Percentiles rank a stretch among this genome's conserved stretches.
These are phyloP conservation scores for Cyprinodon brontotheroides DNA, from an alignment of 2,113 vertebrate genomes.

Conservation along the genomic window DNA sequence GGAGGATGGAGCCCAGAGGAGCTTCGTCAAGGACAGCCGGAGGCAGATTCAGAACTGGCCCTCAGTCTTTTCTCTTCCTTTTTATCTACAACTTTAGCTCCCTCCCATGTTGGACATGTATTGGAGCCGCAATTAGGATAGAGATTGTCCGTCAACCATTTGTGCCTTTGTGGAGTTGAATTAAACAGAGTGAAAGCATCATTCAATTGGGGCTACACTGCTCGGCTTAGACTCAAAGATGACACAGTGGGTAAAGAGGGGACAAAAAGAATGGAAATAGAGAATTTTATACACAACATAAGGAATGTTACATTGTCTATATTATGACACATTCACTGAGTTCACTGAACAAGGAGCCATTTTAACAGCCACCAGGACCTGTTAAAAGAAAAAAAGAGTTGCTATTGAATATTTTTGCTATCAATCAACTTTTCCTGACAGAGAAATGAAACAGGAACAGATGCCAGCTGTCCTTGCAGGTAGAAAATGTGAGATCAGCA, in stretches of 20 bases:
- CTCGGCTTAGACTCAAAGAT: conserved; percentile 8
- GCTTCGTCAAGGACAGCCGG: conserved; percentile 68
- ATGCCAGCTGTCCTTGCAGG: conserved; percentile 14
- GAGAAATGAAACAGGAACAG: conserved; percentile 34
- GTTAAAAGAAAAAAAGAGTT: conserved; percentile 14
- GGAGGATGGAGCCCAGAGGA: conserved; percentile 52
- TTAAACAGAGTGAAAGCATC: conserved; percentile 46
- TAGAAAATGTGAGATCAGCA: conserved; percentile 17
- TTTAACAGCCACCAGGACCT: conserved; percentile 4
- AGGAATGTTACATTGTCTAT: conserved; percentile 58
- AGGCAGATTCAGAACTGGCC: conserved; percentile 58
- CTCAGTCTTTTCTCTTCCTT: conserved; percentile 42
- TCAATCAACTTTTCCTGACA: conserved; percentile 55
- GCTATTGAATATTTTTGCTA: conserved; percentile 25
- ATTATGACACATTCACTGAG: conserved; percentile 60
- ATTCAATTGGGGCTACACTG: conserved; percentile 1
- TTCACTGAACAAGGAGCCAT: conserved; percentile 16
- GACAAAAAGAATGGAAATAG: conserved; percentile 19
- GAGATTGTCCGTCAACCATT: conserved; percentile 42
- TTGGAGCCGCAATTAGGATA: conserved; percentile 46
- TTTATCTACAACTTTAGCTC: conserved; percentile 29
- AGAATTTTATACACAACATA: conserved; percentile 36
- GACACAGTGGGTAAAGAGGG: conserved; percentile 18
- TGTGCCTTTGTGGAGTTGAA: conserved; percentile 35
- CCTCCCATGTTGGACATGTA: conserved; percentile 27